Percentiles rank a stretch among this genome's conserved stretches.
phyloP scores from a whole-genome alignment of 2,888 invertebrate species.

The Netelia fuscicornis region DNA sequence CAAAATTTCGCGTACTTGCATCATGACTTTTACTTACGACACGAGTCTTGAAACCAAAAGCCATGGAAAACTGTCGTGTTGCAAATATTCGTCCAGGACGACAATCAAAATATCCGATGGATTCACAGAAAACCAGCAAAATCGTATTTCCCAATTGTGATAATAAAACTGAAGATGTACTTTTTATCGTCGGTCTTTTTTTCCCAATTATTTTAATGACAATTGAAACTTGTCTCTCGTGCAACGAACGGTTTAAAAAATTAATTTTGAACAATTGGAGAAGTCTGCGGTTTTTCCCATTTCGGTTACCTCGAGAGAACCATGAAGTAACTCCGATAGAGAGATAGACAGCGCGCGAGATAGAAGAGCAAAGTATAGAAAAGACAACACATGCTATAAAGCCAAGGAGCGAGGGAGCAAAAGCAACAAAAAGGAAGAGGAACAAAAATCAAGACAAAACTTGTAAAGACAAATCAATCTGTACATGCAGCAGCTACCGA shows the following conservation, averaged over 20 bases:
- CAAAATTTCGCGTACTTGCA: background rate
- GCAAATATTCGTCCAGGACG: background rate
- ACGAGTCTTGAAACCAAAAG: background rate
- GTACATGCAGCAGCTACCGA: constrained; percentile 46
- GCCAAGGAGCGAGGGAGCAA: background rate
- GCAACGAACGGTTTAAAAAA: background rate
- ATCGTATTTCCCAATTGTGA: background rate
- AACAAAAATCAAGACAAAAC: background rate
- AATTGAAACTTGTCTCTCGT: background rate
- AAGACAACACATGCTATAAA: constrained; percentile 11
- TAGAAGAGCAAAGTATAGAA: background rate
- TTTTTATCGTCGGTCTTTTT: too few relatives aligned
- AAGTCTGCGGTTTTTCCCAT: background rate
- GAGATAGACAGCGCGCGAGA: constrained; percentile 10
- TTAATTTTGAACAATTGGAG: background rate
- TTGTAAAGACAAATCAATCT: constrained; percentile 24
- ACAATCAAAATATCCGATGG: too few relatives aligned
- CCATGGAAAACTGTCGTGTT: background rate
- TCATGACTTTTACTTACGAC: background rate
- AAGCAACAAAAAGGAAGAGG: background rate
- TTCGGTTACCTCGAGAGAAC: constrained; percentile 12
- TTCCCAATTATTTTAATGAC: background rate
- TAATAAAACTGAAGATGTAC: background rate
- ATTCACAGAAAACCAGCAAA: background rate
- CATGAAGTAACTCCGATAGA: background rate